A percentile compares a stretch with the other conserved stretches of the same genome.
Conservation (phyloP, 1,140 invertebrate genomes). For the Cataglyphis hispanica region DNA sequence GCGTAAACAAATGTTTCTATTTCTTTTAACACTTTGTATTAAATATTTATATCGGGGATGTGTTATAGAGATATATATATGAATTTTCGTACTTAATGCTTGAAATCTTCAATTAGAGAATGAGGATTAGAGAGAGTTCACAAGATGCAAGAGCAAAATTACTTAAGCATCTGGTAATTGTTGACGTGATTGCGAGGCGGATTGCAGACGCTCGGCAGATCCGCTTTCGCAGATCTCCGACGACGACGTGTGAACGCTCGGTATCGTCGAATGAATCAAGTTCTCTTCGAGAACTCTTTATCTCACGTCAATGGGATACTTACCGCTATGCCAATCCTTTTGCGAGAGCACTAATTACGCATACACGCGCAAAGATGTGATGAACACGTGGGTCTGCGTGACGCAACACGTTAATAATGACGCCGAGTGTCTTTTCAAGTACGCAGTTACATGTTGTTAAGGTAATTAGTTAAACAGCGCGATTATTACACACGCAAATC, state of each 20-base stretch:
- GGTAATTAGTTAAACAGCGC: constrained; percentile 40
- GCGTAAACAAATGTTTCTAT: background rate
- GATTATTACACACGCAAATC: constrained; percentile 13
- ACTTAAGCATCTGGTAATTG: constrained; percentile 60
- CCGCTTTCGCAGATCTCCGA: constrained; percentile 38
- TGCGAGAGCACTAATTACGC: constrained; percentile 38
- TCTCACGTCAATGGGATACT: constrained; percentile 36
- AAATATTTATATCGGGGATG: background rate
- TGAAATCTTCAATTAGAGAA: background rate
- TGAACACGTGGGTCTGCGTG: background rate
- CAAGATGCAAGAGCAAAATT: constrained; percentile 29
- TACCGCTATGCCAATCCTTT: background rate
- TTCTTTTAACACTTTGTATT: background rate
- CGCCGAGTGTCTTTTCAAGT: constrained; percentile 36
- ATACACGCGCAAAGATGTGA: background rate
- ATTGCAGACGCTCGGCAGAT: constrained; percentile 14
- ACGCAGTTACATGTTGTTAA: background rate
- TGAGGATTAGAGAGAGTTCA: background rate
- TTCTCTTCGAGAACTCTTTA: constrained; percentile 1
- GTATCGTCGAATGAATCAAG: constrained; percentile 27
- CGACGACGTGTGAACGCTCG: constrained; percentile 40
- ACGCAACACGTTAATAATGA: constrained; percentile 32
- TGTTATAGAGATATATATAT: background rate
- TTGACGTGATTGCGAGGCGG: constrained; percentile 40
- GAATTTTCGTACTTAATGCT: background rate